phyloP scores from a whole-genome alignment of 2,797 vertebrate species.

The Epinephelus malabaricus region DNA sequence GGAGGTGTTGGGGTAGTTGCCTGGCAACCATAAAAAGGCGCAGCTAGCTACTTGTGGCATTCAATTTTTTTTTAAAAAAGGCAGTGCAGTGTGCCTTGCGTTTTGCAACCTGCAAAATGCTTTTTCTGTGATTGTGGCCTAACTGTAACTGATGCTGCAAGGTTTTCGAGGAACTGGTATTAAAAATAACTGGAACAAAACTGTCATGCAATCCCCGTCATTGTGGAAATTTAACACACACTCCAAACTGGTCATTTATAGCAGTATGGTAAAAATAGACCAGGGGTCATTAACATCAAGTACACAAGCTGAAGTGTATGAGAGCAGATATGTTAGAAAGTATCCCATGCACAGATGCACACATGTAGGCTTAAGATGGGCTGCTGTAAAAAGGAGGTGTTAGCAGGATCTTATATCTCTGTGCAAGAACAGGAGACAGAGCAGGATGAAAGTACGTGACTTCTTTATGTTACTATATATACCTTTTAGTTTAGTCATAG shows the following conservation, averaged over 20 bases:
- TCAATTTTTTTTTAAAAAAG: too few species aligned
- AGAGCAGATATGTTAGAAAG: conserved; percentile 18
- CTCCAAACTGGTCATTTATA: conserved; percentile 60
- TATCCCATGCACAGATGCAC: conserved; percentile 9
- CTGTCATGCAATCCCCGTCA: background rate
- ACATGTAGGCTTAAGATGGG: background rate
- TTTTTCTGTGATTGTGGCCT: too few species aligned
- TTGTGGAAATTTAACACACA: conserved; percentile 54
- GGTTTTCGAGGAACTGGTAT: background rate
- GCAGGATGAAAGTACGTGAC: background rate
- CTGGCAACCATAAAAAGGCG: too few species aligned
- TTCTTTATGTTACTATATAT: background rate
- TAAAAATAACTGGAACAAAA: background rate
- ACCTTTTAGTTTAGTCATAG: background rate
- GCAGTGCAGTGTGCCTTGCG: too few species aligned
- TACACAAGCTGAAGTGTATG: conserved; percentile 34
- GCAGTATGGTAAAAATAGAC: conserved; percentile 63
- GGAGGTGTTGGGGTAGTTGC: too few species aligned
- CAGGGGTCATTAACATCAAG: conserved; percentile 33
- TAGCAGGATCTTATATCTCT: conserved; percentile 3
- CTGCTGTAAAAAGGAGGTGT: conserved; percentile 28
- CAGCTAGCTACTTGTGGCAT: too few species aligned
- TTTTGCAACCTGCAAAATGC: too few species aligned
- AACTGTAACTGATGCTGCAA: background rate
- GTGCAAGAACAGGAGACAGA: conserved; percentile 3